Conservation (phyloP, 2,797 vertebrate species). For the Gobionotothen gibberifrons region DNA sequence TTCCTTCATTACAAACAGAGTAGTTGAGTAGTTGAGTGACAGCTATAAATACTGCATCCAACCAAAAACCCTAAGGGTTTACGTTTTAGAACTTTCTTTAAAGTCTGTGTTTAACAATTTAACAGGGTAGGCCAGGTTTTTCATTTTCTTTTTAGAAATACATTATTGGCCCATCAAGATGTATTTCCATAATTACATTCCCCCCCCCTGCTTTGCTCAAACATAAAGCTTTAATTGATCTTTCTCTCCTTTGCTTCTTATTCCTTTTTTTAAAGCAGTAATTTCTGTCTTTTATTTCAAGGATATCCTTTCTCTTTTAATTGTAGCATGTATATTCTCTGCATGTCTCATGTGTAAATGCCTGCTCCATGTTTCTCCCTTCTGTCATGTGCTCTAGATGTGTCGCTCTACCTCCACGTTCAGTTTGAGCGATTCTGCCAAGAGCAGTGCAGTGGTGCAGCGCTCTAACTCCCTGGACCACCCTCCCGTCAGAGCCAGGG, state of each 20-base stretch:
- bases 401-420: slow-evolving; percentile 85
- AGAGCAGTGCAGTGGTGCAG: slow-evolving; percentile 82
- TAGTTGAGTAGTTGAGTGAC: slow-evolving; percentile 29
- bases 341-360: slow-evolving; percentile 18
- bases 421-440: slow-evolving; percentile 85
- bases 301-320: not conserved
- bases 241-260: not conserved
- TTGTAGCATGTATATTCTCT: slow-evolving; percentile 3
- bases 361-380: slow-evolving; percentile 48
- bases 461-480: slow-evolving; percentile 88
- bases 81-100: not conserved
- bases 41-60: slow-evolving; percentile 41
- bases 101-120: not conserved
- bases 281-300: slow-evolving; percentile 6
- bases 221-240: not conserved
- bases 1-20: slow-evolving; percentile 17
- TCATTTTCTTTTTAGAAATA: not conserved
- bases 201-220: not conserved
- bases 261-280: not conserved
- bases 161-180: not conserved
- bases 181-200: not conserved
- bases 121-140: not conserved
- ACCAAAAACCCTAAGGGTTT: not conserved
- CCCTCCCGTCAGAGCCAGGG: slow-evolving; percentile 78
- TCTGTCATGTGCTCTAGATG: slow-evolving; percentile 83